A percentile compares a stretch with the other conserved stretches of the same genome.
Conservation (phyloP, 2,113 vertebrate species). For the Varanus komodoensis region DNA sequence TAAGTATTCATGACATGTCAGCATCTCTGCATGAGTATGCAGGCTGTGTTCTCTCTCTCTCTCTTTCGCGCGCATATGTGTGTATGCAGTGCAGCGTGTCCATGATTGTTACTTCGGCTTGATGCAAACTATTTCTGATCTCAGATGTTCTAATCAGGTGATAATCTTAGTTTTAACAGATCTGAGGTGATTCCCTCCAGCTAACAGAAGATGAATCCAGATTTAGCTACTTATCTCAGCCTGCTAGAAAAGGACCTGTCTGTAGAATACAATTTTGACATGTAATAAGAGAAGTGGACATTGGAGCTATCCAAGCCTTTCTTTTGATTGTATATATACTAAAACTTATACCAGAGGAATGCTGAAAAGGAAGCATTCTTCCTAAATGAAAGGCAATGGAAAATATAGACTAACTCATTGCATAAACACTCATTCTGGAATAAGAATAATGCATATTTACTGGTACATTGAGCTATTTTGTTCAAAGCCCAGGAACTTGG, state of each 20-base stretch:
- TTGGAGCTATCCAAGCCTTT: conserved; percentile 24
- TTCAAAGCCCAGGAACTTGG: conserved; percentile 54
- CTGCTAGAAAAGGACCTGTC: conserved; percentile 25
- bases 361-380: conserved; percentile 1
- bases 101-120: neutral
- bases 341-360: conserved; percentile 30
- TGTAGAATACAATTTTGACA: conserved; percentile 17
- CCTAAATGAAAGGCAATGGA: conserved; percentile 32
- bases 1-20: neutral
- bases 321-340: conserved; percentile 23
- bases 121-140: conserved; percentile 28
- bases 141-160: conserved; percentile 43
- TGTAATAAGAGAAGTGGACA: conserved; percentile 38
- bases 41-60: neutral
- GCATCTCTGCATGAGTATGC: neutral
- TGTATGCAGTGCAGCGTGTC: accelerated
- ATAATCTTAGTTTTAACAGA: conserved; percentile 45
- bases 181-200: conserved; percentile 20
- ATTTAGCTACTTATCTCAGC: conserved; percentile 5
- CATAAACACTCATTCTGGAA: conserved; percentile 25
- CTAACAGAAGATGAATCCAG: conserved; percentile 27
- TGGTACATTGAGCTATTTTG: conserved; percentile 27
- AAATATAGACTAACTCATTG: conserved; percentile 38
- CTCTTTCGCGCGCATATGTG: neutral
- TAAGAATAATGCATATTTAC: conserved; percentile 39